A percentile compares a stretch with the other conserved stretches of the same genome.
Evolutionary conservation across 2,888 invertebrate genomes (phyloP).

Genomic region (Nymphalis urticae): DNA sequence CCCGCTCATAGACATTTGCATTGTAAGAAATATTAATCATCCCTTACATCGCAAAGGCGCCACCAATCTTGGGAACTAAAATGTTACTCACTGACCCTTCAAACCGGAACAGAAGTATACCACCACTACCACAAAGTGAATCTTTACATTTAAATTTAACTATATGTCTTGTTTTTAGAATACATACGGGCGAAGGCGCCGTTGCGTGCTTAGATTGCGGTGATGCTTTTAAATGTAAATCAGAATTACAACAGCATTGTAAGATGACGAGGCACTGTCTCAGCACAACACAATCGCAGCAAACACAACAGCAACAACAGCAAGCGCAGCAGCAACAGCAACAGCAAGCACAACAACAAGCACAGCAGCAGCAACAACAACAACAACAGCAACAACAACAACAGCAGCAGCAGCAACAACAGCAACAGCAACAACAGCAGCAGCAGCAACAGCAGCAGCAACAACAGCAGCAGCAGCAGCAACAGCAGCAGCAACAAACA

Average conservation of each 20-base stretch:
- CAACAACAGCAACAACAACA: constrained; percentile 57
- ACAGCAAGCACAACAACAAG: constrained; percentile 59
- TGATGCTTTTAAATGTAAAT: constrained; percentile 87
- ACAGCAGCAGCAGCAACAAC: constrained; percentile 60
- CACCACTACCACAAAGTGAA: too few species aligned
- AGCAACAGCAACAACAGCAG: constrained; percentile 60
- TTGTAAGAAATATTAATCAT: too few species aligned
- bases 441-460: constrained; percentile 58
- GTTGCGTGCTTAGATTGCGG: constrained; percentile 89
- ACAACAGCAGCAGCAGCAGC: constrained; percentile 56
- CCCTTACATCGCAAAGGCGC: too few species aligned
- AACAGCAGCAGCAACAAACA: constrained; percentile 60
- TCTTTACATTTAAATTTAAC: neutral
- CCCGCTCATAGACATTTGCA: too few species aligned
- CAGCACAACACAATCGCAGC: constrained; percentile 47
- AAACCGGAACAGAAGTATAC: too few species aligned
- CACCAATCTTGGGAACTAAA: too few species aligned
- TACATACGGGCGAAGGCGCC: constrained; percentile 88
- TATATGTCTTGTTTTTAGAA: constrained; percentile 58
- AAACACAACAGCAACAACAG: constrained; percentile 62
- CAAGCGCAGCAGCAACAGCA: constrained; percentile 59
- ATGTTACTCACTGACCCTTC: too few species aligned
- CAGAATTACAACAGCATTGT: constrained; percentile 86
- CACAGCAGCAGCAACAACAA: constrained; percentile 59
- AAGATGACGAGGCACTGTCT: constrained; percentile 79